Base-by-base conservation (phyloP, 2,888 invertebrate species). In the Aleiodes leptofemur region DNA sequence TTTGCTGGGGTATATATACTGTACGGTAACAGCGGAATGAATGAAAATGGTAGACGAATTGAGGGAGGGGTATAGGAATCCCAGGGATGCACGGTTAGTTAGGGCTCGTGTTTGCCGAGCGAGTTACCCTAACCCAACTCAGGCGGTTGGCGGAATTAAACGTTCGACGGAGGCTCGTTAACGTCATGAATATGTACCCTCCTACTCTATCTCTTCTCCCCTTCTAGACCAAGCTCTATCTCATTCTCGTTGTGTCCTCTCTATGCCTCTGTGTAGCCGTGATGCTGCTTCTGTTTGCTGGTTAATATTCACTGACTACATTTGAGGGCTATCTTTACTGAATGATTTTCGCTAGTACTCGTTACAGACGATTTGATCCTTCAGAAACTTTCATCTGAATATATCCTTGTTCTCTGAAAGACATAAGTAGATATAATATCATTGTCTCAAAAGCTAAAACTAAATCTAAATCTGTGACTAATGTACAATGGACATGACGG, bases 151-250 rank as follows among this genome's bases (percentile, higher is more conserved):
- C 89, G 89, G 89, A 89, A 89, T 89, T 89, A 89, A 89, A 89
- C 89, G 89, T 88, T 88, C 88, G 87, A 84, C 88, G 86, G 87
- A 86, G 88, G 88, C 89, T 89, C 89, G 89, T 89, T 89, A 89
- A 89, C 89, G 89, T 89, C 89, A 89, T 89, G 89, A 89, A 89
- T 89, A 89, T 89, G 89, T 89, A 89, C 89, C 89, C 89, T 88
- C 86, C 87, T 86, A 85, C 86, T 86, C 61, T 50, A 38, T 69
- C 72, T 73, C 69, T 70, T 57, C 53, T 61, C 69, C 68, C 64
- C 73, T 68, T 29, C 59, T 68, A 61, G 51, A 51, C 16, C 61
- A 31, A 23, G 13, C n/a, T 34, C 31, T 23, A 34, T 64, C 59
- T 38, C 43, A 43, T 29, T 31, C 81, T 73, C 70, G 79, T 78